Conservation (phyloP, 37 sponge, comb jelly and placozoan genomes). For the Hormiphora californensis region DNA sequence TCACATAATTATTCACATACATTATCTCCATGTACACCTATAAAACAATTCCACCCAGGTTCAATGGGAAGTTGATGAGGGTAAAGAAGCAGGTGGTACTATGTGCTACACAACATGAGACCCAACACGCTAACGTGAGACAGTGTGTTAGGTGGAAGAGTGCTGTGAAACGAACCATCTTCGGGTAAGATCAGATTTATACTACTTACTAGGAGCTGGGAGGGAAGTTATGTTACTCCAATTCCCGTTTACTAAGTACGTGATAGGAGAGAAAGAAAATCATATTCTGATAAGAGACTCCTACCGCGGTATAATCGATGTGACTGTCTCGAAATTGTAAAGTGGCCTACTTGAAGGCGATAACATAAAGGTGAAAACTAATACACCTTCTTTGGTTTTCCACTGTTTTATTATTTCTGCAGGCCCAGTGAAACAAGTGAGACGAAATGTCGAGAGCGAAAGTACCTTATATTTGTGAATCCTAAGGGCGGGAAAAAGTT, state of each 20-base stretch:
- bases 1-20: too few species aligned
- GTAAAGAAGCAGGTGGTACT: slow-evolving; percentile 38
- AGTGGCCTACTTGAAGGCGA: too few species aligned
- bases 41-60: background rate
- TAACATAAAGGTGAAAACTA: too few species aligned
- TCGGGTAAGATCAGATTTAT: background rate
- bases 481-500: background rate
- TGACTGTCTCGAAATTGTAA: too few species aligned
- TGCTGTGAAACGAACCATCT: background rate
- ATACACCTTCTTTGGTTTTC: too few species aligned
- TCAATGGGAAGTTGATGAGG: slow-evolving; percentile 34
- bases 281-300: too few species aligned
- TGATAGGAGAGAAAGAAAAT: too few species aligned
- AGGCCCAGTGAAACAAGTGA: too few species aligned
- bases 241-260: too few species aligned
- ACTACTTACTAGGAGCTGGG: background rate
- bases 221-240: background rate
- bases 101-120: slow-evolving; percentile 7
- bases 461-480: background rate
- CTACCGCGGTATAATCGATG: too few species aligned
- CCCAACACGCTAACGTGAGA: background rate
- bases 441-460: background rate
- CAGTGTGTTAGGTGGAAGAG: slow-evolving; percentile 25
- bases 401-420: too few species aligned
- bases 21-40: too few species aligned